phyloP scores from a whole-genome alignment of 2,888 invertebrate species.

The Cantharis nigra region DNA sequence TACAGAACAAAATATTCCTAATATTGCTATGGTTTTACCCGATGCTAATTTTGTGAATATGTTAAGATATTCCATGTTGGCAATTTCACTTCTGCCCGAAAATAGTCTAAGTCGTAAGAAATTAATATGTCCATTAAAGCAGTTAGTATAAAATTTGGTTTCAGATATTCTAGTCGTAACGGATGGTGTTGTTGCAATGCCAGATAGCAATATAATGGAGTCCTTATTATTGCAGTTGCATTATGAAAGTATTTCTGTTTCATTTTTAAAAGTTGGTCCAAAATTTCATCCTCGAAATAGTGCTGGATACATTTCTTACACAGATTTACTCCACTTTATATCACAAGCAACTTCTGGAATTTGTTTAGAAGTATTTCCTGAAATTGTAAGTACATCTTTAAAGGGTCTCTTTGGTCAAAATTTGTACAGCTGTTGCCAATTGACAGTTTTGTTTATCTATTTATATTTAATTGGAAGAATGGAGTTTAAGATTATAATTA shows the following conservation, averaged over 20 bases:
- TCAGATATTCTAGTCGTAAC: slow-evolving; percentile 73
- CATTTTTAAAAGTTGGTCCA: slow-evolving; percentile 74
- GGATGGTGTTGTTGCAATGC: slow-evolving; percentile 74
- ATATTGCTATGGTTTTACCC: slow-evolving; percentile 65
- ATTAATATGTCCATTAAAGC: background rate
- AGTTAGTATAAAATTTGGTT: background rate
- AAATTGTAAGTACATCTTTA: slow-evolving; percentile 51
- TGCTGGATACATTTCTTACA: slow-evolving; percentile 72
- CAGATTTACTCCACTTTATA: slow-evolving; percentile 75
- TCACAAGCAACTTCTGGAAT: slow-evolving; percentile 76
- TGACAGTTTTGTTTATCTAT: too few species aligned
- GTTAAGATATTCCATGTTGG: slow-evolving; percentile 75
- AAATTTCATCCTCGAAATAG: slow-evolving; percentile 68
- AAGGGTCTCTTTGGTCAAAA: background rate
- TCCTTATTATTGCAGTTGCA: slow-evolving; percentile 73
- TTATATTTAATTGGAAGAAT: too few species aligned
- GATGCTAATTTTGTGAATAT: slow-evolving; percentile 77
- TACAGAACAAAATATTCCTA: slow-evolving; percentile 52
- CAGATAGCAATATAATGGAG: slow-evolving; percentile 75
- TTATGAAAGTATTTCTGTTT: slow-evolving; percentile 73
- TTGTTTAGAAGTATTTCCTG: slow-evolving; percentile 64
- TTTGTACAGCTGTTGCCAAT: too few species aligned
- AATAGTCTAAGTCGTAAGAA: slow-evolving; percentile 73
- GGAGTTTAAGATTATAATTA: too few species aligned
- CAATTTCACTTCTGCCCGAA: slow-evolving; percentile 74